phyloP scores from a whole-genome alignment of 2,888 invertebrate species.

The Liodrosophila aerea region DNA sequence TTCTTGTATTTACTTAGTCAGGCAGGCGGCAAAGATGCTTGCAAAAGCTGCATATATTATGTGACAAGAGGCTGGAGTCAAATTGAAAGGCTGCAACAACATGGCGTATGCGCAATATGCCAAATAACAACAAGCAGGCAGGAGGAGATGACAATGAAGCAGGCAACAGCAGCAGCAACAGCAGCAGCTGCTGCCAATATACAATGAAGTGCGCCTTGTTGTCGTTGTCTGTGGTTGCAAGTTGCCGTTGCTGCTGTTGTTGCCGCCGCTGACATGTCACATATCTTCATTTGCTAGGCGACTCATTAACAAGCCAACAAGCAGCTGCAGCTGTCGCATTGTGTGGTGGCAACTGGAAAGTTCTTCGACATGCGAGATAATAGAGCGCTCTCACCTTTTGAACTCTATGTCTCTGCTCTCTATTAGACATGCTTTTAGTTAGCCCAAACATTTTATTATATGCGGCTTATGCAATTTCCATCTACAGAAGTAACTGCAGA shows the following conservation, averaged over 20 bases:
- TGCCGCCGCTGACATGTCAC: slow-evolving; percentile 18
- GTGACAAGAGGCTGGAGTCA: slow-evolving; percentile 31
- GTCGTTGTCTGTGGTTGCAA: slow-evolving; percentile 10
- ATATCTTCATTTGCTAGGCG: slow-evolving; percentile 52
- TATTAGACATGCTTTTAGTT: slow-evolving; percentile 31
- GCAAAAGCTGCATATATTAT: slow-evolving; percentile 27
- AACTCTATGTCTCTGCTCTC: slow-evolving; percentile 30
- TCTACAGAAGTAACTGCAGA: slow-evolving; percentile 23
- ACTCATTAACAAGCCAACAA: slow-evolving; percentile 44
- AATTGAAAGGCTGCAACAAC: slow-evolving; percentile 57
- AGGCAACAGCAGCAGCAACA: slow-evolving; percentile 14
- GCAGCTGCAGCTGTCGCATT: slow-evolving; percentile 11
- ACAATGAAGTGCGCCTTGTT: slow-evolving; percentile 25
- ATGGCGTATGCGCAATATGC: slow-evolving; percentile 67
- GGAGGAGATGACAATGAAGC: slow-evolving; percentile 10
- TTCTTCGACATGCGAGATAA: slow-evolving; percentile 7
- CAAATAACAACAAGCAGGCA: slow-evolving; percentile 10
- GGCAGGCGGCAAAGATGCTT: slow-evolving; percentile 11
- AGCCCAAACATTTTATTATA: slow-evolving; percentile 62
- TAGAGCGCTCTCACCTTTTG: slow-evolving; percentile 41
- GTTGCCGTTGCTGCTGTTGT: slow-evolving; percentile 12
- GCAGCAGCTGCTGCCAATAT: slow-evolving; percentile 46
- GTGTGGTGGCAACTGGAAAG: slow-evolving; percentile 1
- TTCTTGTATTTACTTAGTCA: slow-evolving; percentile 51
- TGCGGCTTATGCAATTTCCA: slow-evolving; percentile 67